phyloP scores from a whole-genome alignment of 2,888 invertebrate species.

The Drosophila yooni region DNA sequence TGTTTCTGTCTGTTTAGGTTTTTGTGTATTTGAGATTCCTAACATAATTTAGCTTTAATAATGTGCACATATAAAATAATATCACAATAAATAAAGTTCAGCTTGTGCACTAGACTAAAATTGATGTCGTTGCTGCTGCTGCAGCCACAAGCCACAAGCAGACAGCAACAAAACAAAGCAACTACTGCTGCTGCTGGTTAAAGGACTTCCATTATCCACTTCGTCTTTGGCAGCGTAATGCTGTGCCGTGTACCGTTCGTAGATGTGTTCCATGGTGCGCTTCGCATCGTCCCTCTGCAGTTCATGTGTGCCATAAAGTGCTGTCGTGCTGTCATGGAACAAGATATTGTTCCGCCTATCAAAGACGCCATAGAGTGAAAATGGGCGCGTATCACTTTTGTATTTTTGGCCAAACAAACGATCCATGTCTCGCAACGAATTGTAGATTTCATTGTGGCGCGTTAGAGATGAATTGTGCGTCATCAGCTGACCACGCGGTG shows the following conservation, averaged over 20 bases:
- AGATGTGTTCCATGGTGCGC: slow-evolving; percentile 83
- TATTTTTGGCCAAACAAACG: slow-evolving; percentile 89
- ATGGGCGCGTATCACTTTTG: slow-evolving; percentile 87
- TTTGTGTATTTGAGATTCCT: slow-evolving; percentile 35
- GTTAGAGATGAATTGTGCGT: slow-evolving; percentile 86
- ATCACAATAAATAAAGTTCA: slow-evolving; percentile 69
- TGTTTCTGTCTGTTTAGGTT: slow-evolving; percentile 3
- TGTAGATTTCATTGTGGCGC: slow-evolving; percentile 89
- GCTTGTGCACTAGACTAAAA: slow-evolving; percentile 39
- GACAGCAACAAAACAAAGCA: slow-evolving; percentile 23
- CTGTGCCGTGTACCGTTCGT: slow-evolving; percentile 71
- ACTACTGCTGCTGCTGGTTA: not conserved
- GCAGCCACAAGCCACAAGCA: slow-evolving; percentile 16
- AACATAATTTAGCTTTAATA: slow-evolving; percentile 38
- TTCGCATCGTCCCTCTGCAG: slow-evolving; percentile 77
- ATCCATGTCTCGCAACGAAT: slow-evolving; percentile 89
- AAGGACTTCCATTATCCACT: slow-evolving; percentile 22
- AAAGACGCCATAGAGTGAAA: slow-evolving; percentile 89
- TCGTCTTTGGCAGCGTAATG: slow-evolving; percentile 63
- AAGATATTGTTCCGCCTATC: slow-evolving; percentile 88
- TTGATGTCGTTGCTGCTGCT: slow-evolving; percentile 20
- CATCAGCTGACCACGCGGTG: slow-evolving; percentile 89
- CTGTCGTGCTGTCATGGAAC: slow-evolving; percentile 86
- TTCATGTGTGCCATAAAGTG: slow-evolving; percentile 76
- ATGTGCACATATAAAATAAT: slow-evolving; percentile 64